Base-by-base conservation (phyloP, 92 coral and sea anemone species). In the Heteractis magnifica region DNA sequence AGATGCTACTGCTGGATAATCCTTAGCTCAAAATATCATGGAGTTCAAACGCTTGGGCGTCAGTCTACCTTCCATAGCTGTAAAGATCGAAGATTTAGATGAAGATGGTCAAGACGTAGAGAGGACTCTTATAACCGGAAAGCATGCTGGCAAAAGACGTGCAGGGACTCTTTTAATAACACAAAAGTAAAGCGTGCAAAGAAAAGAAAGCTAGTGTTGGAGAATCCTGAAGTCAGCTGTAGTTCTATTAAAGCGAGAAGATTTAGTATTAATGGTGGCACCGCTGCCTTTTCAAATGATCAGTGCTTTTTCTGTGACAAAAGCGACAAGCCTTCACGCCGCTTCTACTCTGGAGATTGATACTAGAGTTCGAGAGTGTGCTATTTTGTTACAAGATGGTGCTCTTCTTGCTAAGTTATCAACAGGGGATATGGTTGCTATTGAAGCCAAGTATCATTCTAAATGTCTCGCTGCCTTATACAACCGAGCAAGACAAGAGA, bases 401-500 rank as follows among this genome's bases (percentile, higher is more conserved):
- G 81, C 81, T 68, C 89, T 85, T 52, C 44, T 89, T 11, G 83
- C 86, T 53, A 89, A 85, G 78, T 77, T 89, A 10, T 86, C 89
- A 11, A 11, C 23, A 76, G 87, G 90, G 14, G 92, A 89, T 71
- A 62, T 89, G 72, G 77, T 86, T 41, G 90, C 92, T 26, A 86
- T 86, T 75, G 92, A 89, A 55, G 92, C 90, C 59, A 89, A 86
- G 84, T 89, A 89, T 73, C 92, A 89, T 78, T 56, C 75, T 26
- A 72, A 73, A 49, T 86, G 90, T 75, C 71, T 86, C n/a, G 86
- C 80, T 23, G 55, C 49, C 52, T 77, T 89, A 44, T 88, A 80
- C 75, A 84, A 84, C 53, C 26, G 56, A 65, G 78, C 83, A 51
- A 85, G 88, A n/a, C 60, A 79, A 18, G 74, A 78, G 49, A 18